phyloP scores from a whole-genome alignment of 2,113 vertebrate species.

The Coptodon rendalli region DNA sequence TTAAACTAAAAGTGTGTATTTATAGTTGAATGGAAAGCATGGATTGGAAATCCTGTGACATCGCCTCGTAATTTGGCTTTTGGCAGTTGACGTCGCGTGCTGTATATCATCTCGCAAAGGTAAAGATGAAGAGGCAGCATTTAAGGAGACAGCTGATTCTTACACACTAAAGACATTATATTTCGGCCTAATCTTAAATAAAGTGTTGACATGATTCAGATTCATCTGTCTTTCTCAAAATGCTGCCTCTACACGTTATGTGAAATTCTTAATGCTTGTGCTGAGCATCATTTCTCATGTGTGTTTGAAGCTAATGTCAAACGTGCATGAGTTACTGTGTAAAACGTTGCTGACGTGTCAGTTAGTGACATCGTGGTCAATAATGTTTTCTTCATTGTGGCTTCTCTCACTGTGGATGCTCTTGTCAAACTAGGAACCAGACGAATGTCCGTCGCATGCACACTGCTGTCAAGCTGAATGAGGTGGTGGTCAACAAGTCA shows the following conservation, averaged over 20 bases:
- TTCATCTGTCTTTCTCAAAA: background rate
- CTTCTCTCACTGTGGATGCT: background rate
- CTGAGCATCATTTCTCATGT: background rate
- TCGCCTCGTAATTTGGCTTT: background rate
- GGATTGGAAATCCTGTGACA: background rate
- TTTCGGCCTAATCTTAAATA: background rate
- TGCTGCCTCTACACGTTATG: slow-evolving; percentile 11
- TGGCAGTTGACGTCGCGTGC: background rate
- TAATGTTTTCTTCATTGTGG: background rate
- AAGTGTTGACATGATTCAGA: background rate
- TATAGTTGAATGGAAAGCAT: background rate
- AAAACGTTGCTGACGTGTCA: background rate
- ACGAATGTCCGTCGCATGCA: slow-evolving; percentile 96
- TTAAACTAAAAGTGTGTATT: background rate
- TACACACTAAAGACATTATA: background rate
- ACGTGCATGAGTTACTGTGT: background rate
- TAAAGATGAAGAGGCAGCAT: slow-evolving; percentile 25
- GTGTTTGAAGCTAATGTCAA: background rate
- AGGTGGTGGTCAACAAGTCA: slow-evolving; percentile 86
- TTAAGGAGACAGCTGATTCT: background rate
- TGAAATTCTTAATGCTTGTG: background rate
- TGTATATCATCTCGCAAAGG: background rate
- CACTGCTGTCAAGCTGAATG: slow-evolving; percentile 91
- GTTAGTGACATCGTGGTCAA: background rate
- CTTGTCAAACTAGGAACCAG: slow-evolving; percentile 79